Conservation (phyloP, 1,140 invertebrate species). For the Batillaria attramentaria region DNA sequence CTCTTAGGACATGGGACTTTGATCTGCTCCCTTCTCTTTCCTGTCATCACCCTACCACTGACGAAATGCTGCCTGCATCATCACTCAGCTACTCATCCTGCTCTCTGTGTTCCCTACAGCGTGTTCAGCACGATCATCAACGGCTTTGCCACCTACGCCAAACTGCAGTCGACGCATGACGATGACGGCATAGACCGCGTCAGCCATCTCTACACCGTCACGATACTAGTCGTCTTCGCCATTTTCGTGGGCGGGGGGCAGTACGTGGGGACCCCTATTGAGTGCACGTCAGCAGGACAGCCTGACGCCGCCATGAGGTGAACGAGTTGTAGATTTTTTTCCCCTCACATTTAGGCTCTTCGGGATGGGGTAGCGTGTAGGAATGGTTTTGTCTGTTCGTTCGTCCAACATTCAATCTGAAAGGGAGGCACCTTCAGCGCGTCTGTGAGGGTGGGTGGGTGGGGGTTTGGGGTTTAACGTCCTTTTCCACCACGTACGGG, state of each 20-base stretch:
- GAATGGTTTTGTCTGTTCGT: background rate
- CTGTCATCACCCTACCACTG: too few relatives aligned
- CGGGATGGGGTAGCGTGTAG: background rate
- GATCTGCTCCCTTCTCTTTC: too few relatives aligned
- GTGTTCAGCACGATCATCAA: slow-evolving; percentile 41
- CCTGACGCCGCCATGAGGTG: slow-evolving; percentile 14
- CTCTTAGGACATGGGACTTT: too few relatives aligned
- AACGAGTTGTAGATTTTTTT: background rate
- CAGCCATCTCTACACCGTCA: slow-evolving; percentile 57
- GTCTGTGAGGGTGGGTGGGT: too few relatives aligned
- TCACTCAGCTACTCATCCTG: too few relatives aligned
- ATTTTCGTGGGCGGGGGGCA: slow-evolving; percentile 70
- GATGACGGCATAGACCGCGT: slow-evolving; percentile 54
- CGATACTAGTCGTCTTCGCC: slow-evolving; percentile 50
- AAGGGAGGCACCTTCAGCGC: too few relatives aligned
- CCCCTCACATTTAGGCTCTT: background rate
- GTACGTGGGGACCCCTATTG: slow-evolving; percentile 83
- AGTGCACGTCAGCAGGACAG: slow-evolving; percentile 58
- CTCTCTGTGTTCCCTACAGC: slow-evolving; percentile 12
- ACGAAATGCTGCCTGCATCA: too few relatives aligned
- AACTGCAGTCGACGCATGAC: slow-evolving; percentile 59
- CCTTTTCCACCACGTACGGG: too few relatives aligned
- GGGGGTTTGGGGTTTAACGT: too few relatives aligned
- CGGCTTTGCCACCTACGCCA: slow-evolving; percentile 46
- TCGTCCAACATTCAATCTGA: background rate